Percentiles rank a stretch among this genome's conserved stretches.
Evolutionary conservation across 2,113 vertebrate genomes (phyloP).

Genomic region (Chauna torquata): DNA sequence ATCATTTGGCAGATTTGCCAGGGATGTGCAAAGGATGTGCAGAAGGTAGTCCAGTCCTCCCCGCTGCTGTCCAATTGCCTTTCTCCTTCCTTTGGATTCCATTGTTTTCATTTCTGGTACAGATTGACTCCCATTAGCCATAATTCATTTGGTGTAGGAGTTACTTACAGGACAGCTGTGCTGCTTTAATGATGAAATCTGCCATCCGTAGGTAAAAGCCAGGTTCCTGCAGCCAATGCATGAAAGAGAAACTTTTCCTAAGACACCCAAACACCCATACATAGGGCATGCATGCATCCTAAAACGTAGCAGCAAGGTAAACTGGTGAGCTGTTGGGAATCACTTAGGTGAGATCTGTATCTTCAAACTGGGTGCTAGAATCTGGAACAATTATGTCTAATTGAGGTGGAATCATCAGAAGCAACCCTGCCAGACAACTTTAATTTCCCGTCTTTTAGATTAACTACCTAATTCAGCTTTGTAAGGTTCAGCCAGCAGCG

Average conservation of each 20-base stretch:
- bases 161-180: constrained; percentile 59
- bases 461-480: not conserved
- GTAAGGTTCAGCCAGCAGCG: not conserved
- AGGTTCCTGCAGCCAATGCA: not conserved
- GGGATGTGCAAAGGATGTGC: not conserved
- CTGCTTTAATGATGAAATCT: constrained; percentile 54
- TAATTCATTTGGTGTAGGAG: constrained; percentile 13
- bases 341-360: not conserved
- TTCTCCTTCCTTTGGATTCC: not conserved
- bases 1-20: not conserved
- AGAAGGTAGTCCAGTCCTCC: not conserved
- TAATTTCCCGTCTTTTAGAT: constrained; percentile 4
- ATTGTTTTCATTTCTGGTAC: not conserved
- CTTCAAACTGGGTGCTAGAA: not conserved
- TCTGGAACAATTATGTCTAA: not conserved
- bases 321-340: not conserved
- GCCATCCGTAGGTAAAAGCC: constrained; percentile 16
- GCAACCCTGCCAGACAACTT: constrained; percentile 5
- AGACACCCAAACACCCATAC: not conserved
- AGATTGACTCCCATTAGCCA: not conserved
- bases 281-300: not conserved
- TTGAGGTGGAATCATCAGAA: not conserved
- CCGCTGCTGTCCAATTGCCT: not conserved
- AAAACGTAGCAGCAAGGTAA: not conserved
- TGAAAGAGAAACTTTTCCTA: not conserved